These are phyloP conservation scores for Copidosoma floridanum DNA, from an alignment of 1,140 invertebrate genomes.

Conservation along the genomic window DNA sequence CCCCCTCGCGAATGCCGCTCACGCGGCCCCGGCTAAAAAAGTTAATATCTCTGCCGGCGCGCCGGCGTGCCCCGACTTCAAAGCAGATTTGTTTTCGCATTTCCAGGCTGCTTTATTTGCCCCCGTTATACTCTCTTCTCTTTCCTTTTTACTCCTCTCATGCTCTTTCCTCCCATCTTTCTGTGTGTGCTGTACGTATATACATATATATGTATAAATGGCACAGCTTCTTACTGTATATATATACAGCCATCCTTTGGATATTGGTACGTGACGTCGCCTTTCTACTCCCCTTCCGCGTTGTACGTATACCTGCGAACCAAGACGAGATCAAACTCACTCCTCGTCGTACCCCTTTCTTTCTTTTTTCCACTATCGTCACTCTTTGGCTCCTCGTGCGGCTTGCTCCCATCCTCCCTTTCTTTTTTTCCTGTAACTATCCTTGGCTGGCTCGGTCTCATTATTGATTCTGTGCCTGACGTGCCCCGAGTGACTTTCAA, in stretches of 20 bases:
- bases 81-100: conserved; percentile 51
- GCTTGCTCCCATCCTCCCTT: not conserved
- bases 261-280: conserved; percentile 23
- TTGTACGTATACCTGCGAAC: conserved; percentile 2
- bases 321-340: conserved; percentile 5
- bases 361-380: not conserved
- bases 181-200: not conserved
- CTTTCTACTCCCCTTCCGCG: not conserved
- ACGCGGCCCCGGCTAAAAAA: conserved; percentile 48
- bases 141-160: conserved; percentile 9
- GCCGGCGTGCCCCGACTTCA: conserved; percentile 43
- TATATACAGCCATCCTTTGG: conserved; percentile 2
- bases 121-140: conserved; percentile 30
- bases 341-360: too few relatives aligned
- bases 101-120: conserved; percentile 45
- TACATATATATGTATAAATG: not conserved
- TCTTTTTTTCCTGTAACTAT: too few relatives aligned
- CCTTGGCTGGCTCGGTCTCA: not conserved
- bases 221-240: too few relatives aligned
- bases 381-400: too few relatives aligned
- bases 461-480: conserved; percentile 12
- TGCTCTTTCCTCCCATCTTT: not conserved
- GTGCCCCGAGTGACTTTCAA: not conserved
- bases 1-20: conserved; percentile 37
- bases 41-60: conserved; percentile 48